Evolutionary conservation across 1,140 invertebrate genomes (phyloP), one percentile per base, ranked within the genome.

Genomic region (Oscheius sp.): DNA sequence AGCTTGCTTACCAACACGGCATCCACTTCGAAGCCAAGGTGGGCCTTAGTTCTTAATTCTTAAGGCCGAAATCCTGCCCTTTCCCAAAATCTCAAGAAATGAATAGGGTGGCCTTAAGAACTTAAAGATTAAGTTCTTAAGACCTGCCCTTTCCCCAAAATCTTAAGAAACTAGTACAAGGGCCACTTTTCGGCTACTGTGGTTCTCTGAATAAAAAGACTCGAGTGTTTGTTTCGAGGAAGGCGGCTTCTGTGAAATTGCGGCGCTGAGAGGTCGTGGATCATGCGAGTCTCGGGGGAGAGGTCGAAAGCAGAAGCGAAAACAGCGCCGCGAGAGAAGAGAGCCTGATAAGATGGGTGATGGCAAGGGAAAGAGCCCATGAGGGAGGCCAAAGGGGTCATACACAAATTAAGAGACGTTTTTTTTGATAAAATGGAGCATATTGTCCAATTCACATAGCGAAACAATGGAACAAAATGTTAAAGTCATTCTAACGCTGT

Each of bases 1-100:
- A 97, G 74, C 93, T 97, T 86, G 93, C 94, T 55, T 97, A 97
- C 86, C 90, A 94, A 77, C 92, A 96, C 87, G 95, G 95, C 73
- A 96, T 97, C 85, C 90, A 91, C 81, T 97, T 97, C 88, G 91
- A 94, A 86, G 94, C 93, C 68, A 98, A 98, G 92, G 95, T 97
- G 15, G 7, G 49, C n/a, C 38, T 42, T 42, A 10, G 10, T 10
- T 42, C n/a, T 42, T 42, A n/a, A n/a, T n/a, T n/a, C n/a, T n/a
- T n/a, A n/a, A 10, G 38, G 38, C 38, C 10, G 38, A 42, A n/a
- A 42, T n/a, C n/a, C n/a, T n/a, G n/a, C n/a, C n/a, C n/a, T n/a
- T n/a, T n/a, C n/a, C n/a, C n/a, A n/a, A 74, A 42, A 49, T 2
- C 29, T 71, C 29, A 75, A 29, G 26, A 46, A 45, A 38, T 35